These are phyloP conservation scores for Clitarchus hookeri DNA, from an alignment of 2,888 invertebrate genomes.

Conservation along the genomic window DNA sequence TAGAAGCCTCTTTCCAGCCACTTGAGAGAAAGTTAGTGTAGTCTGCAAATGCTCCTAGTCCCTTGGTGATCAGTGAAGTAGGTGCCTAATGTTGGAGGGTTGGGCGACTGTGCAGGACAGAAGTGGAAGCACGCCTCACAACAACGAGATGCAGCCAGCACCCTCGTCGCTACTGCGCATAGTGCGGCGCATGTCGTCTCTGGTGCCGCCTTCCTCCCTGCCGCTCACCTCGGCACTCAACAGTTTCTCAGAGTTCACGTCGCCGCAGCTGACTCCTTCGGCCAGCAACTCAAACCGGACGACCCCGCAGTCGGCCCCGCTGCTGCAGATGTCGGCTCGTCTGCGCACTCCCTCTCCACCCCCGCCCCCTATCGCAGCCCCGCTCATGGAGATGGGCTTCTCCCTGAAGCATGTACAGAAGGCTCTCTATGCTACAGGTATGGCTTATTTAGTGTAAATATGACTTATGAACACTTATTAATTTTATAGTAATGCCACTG, in stretches of 20 bases:
- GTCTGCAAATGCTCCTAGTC: too few relatives aligned
- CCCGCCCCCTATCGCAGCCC: constrained; percentile 58
- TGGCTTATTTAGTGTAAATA: constrained; percentile 35
- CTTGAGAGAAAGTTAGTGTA: too few relatives aligned
- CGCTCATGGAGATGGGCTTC: constrained; percentile 68
- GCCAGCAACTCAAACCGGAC: constrained; percentile 29
- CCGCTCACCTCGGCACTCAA: constrained; percentile 42
- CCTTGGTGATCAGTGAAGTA: background rate
- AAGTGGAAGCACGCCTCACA: background rate
- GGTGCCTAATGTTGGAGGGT: background rate
- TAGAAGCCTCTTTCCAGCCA: too few relatives aligned
- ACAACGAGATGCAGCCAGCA: constrained; percentile 19
- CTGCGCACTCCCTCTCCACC: constrained; percentile 54
- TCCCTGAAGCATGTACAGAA: constrained; percentile 60
- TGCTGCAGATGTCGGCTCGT: constrained; percentile 33
- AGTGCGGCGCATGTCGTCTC: constrained; percentile 33
- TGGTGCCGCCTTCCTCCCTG: constrained; percentile 49
- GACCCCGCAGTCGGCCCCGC: constrained; percentile 39
- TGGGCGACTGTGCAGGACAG: background rate
- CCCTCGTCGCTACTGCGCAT: constrained; percentile 34
- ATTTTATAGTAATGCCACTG: too few relatives aligned
- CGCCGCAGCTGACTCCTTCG: constrained; percentile 38
- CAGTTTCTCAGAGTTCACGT: constrained; percentile 41
- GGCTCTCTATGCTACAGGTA: constrained; percentile 61
- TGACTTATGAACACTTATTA: too few relatives aligned